Conservation (phyloP, 2,797 vertebrate genomes). For the Huso huso region DNA sequence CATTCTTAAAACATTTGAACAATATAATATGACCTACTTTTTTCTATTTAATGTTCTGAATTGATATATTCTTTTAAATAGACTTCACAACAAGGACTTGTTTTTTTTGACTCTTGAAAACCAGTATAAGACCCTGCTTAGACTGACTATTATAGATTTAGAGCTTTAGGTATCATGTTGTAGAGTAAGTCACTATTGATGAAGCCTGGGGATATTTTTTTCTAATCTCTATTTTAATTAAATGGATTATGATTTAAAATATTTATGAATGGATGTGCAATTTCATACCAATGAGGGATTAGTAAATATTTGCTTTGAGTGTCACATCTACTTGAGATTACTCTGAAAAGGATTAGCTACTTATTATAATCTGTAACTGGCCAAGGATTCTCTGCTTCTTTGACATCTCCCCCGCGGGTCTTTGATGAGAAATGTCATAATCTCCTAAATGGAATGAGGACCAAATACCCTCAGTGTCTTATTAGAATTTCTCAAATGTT, state of each 20-base stretch:
- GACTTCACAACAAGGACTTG: too few species aligned
- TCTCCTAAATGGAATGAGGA: slow-evolving; percentile 9
- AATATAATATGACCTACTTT: too few species aligned
- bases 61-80: too few species aligned
- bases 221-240: slow-evolving; percentile 19
- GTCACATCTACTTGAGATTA: slow-evolving; percentile 15
- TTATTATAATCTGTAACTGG: slow-evolving; percentile 6
- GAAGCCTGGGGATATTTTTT: slow-evolving; percentile 4
- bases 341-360: slow-evolving; percentile 16
- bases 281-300: slow-evolving; percentile 26
- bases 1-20: too few species aligned
- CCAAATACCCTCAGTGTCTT: background rate
- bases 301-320: slow-evolving; percentile 22
- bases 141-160: background rate
- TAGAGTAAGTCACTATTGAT: slow-evolving; percentile 7
- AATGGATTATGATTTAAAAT: slow-evolving; percentile 20
- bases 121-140: too few species aligned
- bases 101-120: too few species aligned
- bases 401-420: background rate
- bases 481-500: background rate
- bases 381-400: slow-evolving; percentile 5
- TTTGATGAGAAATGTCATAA: slow-evolving; percentile 20
- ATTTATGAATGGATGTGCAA: slow-evolving; percentile 22
- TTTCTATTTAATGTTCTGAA: too few species aligned
- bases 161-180: background rate